Base-by-base conservation (phyloP, 2,888 invertebrate species). In the Tiliacea aurago region DNA sequence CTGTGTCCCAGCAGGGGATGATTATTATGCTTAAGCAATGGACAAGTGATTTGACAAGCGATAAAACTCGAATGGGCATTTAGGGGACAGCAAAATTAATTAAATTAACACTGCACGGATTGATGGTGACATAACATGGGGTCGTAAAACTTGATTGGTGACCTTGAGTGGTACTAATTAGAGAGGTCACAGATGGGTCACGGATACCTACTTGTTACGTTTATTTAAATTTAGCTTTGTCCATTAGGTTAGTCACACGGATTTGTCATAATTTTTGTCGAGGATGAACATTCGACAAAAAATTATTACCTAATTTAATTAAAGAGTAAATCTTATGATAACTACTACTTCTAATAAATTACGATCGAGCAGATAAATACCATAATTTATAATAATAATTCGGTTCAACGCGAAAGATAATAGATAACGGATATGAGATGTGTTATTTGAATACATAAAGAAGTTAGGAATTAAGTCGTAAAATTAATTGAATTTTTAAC, bases 71-170 rank as follows among this genome's bases (percentile, higher is more conserved):
- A 1, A 53, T 23, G 23, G 23, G 15, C 41, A 4, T 51, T 28
- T 58, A n/a, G 47, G 33, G 15, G 23, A 45, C 53, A 33, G 1
- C 45, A 11, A 53, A 59, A 23, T 64, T 55, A 63, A 55, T 61
- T 33, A n/a, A 78, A 78, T 81, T 64, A 81, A 63, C 82, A 58
- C 55, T 13, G 11, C 18, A 23, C 4, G 11, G 41, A 23, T 71
- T 83, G 41, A 78, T 59, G 33, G 23, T 13, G 41, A 43, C 41
- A 33, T 68, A 53, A 68, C 41, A 45, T 41, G 43, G 65, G 58
- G 65, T 84, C 80, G 41, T 83, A 73, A 83, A 79, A 65, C 33
- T 13, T 66, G 64, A 70, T 70, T 61, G 5, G 23, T 58, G 68
- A 62, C 76, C 59, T 65, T 83, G 45, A 65, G 18, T 15, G 41